Percentiles rank a stretch among this genome's conserved stretches.
Conservation (phyloP, 2,797 vertebrate species). For the Nasua narica region DNA sequence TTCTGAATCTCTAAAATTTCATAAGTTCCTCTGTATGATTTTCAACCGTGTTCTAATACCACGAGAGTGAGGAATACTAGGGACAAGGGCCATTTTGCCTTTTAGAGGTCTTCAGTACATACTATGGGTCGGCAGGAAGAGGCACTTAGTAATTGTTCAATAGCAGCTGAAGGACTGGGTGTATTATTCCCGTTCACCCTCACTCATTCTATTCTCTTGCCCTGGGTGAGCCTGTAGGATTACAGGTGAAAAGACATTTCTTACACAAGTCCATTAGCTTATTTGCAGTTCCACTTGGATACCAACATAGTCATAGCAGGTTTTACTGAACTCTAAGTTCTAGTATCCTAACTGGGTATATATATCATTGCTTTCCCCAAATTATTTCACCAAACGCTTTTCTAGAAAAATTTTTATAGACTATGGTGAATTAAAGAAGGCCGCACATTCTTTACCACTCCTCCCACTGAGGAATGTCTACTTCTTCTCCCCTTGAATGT, state of each 20-base stretch:
- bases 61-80: background rate
- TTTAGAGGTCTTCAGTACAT: background rate
- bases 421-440: background rate
- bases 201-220: background rate
- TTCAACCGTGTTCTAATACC: background rate
- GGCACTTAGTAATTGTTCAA: background rate
- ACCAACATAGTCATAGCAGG: background rate
- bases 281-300: background rate
- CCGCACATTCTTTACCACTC: background rate
- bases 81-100: background rate
- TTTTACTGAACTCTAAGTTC: background rate
- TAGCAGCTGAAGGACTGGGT: background rate
- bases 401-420: background rate
- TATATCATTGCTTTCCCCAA: background rate
- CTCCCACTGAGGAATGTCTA: background rate
- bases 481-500: background rate
- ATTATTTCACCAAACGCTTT: background rate
- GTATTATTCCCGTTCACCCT: background rate
- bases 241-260: background rate
- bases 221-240: background rate
- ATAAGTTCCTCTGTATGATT: background rate
- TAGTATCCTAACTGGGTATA: background rate
- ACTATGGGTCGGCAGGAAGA: background rate
- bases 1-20: constrained; percentile 32
- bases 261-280: background rate